These are phyloP conservation scores for Pavo muticus DNA, from an alignment of 2,113 vertebrate species.

Conservation along the genomic window DNA sequence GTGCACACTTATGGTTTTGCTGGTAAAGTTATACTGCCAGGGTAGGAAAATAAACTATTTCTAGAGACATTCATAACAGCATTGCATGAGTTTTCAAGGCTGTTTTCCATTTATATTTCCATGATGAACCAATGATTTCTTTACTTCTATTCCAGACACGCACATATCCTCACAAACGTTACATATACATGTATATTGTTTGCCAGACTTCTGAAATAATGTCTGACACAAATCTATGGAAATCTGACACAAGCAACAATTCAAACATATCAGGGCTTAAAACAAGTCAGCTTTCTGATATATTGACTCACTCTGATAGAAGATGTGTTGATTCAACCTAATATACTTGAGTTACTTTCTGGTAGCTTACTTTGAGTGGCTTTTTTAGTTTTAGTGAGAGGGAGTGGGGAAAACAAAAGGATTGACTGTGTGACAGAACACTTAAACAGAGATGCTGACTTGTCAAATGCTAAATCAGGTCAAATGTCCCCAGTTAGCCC, in stretches of 20 bases:
- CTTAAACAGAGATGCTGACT: constrained; percentile 36
- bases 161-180: background rate
- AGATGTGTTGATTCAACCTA: background rate
- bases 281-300: background rate
- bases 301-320: background rate
- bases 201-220: constrained; percentile 4
- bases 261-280: constrained; percentile 12
- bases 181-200: background rate
- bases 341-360: constrained; percentile 41
- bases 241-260: constrained; percentile 33
- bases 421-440: constrained; percentile 10
- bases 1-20: background rate
- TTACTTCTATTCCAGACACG: background rate
- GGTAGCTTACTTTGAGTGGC: constrained; percentile 27
- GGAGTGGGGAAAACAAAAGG: background rate
- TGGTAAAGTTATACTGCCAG: background rate
- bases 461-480: constrained; percentile 62
- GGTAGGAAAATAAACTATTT: background rate
- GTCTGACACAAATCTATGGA: background rate
- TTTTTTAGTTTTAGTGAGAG: background rate
- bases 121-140: background rate
- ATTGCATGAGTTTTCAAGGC: background rate
- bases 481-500: constrained; percentile 34
- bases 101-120: background rate
- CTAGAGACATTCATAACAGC: background rate